Evolutionary conservation across 2,888 invertebrate genomes (phyloP).

Genomic region (Stenotaenia linearis): DNA sequence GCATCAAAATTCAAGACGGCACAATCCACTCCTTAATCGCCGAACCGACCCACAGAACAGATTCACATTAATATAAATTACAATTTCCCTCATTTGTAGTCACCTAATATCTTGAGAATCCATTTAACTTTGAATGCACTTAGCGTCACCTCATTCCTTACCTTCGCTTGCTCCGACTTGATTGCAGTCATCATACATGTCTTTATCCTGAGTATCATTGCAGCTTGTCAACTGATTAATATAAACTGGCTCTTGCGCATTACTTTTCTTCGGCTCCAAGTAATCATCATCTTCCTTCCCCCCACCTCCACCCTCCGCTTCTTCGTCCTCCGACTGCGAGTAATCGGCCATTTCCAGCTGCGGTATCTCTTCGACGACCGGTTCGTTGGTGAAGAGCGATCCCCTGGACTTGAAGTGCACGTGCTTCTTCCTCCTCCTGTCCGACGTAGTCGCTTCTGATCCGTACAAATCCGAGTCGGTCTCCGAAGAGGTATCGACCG

Average conservation of each 20-base stretch:
- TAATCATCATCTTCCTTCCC: background rate
- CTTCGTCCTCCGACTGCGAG: background rate
- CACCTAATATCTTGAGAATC: too few relatives aligned
- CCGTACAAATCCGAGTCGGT: slow-evolving; percentile 55
- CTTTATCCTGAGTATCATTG: background rate
- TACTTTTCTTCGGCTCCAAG: background rate
- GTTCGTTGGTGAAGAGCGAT: background rate
- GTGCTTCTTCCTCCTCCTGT: slow-evolving; percentile 43
- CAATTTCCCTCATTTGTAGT: too few relatives aligned
- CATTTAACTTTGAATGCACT: too few relatives aligned
- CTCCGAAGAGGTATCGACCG: slow-evolving; percentile 39
- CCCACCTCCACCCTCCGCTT: background rate
- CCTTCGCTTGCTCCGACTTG: background rate
- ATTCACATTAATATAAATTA: too few relatives aligned
- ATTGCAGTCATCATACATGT: slow-evolving; percentile 24
- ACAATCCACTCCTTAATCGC: too few relatives aligned
- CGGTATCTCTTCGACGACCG: background rate
- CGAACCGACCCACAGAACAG: too few relatives aligned
- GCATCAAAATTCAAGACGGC: too few relatives aligned
- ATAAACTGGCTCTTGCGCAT: background rate
- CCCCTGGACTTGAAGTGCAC: slow-evolving; percentile 43
- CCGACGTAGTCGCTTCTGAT: slow-evolving; percentile 50
- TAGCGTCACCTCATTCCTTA: too few relatives aligned
- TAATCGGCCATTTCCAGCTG: background rate
- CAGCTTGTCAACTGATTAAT: background rate